These are phyloP conservation scores for Cylindroiulus punctatus DNA, from an alignment of 2,888 invertebrate species.

Conservation along the genomic window DNA sequence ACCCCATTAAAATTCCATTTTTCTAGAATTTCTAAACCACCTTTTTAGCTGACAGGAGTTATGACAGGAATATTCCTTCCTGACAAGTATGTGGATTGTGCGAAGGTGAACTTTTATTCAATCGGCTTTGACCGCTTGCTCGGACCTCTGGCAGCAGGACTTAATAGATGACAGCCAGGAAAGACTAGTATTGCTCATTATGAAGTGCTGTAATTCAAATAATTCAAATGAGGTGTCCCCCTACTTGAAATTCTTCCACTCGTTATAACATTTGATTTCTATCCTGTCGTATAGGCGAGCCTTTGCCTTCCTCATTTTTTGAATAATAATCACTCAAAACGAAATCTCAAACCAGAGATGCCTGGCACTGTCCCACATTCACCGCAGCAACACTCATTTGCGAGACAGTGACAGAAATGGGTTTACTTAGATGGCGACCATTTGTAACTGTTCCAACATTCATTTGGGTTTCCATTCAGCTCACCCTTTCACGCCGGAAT, in stretches of 20 bases:
- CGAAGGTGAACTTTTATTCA: not conserved
- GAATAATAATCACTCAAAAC: slow-evolving; percentile 22
- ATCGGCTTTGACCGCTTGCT: too few relatives aligned
- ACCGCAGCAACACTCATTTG: not conserved
- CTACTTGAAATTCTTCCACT: not conserved
- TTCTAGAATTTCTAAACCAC: not conserved
- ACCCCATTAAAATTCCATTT: slow-evolving; percentile 36
- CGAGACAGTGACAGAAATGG: not conserved
- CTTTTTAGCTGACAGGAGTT: not conserved
- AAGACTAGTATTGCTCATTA: too few relatives aligned
- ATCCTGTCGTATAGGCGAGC: not conserved
- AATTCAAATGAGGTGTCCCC: too few relatives aligned
- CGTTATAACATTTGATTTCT: not conserved
- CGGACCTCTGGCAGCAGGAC: too few relatives aligned
- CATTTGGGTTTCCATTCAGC: slow-evolving; percentile 7
- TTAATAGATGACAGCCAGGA: too few relatives aligned
- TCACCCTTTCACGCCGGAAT: not conserved
- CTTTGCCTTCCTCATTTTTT: not conserved
- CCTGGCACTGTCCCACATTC: not conserved
- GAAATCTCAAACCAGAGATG: not conserved
- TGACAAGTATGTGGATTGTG: not conserved
- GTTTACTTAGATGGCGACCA: not conserved
- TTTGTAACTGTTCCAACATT: not conserved
- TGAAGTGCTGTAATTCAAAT: too few relatives aligned
- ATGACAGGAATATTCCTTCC: not conserved